These are phyloP conservation scores for Cygnus buccinator DNA, from an alignment of 2,113 vertebrate genomes.

Conservation along the genomic window DNA sequence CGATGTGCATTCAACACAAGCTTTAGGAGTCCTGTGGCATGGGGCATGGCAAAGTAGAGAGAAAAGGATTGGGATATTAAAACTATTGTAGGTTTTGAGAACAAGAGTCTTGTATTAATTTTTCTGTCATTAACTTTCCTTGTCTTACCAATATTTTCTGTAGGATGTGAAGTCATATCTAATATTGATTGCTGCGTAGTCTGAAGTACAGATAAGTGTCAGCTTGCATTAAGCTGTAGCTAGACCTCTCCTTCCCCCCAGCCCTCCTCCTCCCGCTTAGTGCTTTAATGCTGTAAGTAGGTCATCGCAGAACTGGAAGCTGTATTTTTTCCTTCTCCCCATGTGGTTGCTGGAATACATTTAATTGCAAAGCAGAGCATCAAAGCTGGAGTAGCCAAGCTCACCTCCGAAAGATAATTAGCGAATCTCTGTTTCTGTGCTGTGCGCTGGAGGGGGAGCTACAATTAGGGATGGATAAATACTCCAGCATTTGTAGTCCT, in stretches of 20 bases:
- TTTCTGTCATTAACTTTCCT: constrained; percentile 9
- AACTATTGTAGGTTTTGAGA: background rate
- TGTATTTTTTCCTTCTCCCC: constrained; percentile 33
- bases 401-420: constrained; percentile 61
- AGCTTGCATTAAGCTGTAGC: constrained; percentile 54
- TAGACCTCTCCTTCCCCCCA: background rate
- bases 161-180: constrained; percentile 38
- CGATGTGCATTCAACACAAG: background rate
- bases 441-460: background rate
- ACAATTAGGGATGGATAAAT: constrained; percentile 9
- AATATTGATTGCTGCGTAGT: constrained; percentile 22
- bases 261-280: background rate
- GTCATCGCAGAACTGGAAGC: constrained; percentile 71
- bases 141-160: background rate
- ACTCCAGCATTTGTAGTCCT: background rate
- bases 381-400: constrained; percentile 47
- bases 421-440: background rate
- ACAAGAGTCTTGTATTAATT: background rate
- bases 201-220: constrained; percentile 38
- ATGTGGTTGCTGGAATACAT: constrained; percentile 54
- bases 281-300: constrained; percentile 63
- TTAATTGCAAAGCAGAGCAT: constrained; percentile 60
- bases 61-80: background rate
- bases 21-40: background rate
- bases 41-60: background rate